Evolutionary conservation across 2,113 vertebrate species (phyloP).

Genomic region (Nannospalax galili): DNA sequence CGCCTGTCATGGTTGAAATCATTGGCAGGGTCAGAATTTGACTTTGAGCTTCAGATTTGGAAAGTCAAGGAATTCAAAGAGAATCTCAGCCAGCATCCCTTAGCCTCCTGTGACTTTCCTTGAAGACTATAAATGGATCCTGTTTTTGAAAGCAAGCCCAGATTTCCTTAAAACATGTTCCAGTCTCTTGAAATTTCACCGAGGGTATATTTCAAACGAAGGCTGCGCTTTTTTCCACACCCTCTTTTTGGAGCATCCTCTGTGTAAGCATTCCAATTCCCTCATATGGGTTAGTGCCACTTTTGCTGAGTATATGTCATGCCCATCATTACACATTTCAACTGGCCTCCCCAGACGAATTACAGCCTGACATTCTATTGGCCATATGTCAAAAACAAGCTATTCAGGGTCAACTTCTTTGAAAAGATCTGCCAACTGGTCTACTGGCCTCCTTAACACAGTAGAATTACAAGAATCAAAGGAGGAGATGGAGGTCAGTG

Average conservation of each 20-base stretch:
- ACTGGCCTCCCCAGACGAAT: conserved; percentile 68
- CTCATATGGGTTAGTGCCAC: conserved; percentile 51
- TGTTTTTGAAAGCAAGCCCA: conserved; percentile 81
- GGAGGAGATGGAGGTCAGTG: conserved; percentile 47
- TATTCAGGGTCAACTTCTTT: conserved; percentile 67
- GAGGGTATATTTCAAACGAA: conserved; percentile 72
- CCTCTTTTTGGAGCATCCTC: conserved; percentile 55
- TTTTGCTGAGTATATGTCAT: conserved; percentile 66
- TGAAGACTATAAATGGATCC: conserved; percentile 78
- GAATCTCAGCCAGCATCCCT: conserved; percentile 69
- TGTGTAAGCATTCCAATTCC: conserved; percentile 65
- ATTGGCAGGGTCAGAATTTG: conserved; percentile 70
- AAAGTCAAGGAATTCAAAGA: conserved; percentile 81
- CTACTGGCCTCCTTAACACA: conserved; percentile 70
- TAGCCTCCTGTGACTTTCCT: conserved; percentile 71
- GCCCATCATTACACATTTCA: conserved; percentile 69
- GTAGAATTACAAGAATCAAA: conserved; percentile 61
- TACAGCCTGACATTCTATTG: conserved; percentile 68
- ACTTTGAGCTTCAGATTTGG: conserved; percentile 77
- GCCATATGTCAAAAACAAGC: conserved; percentile 71
- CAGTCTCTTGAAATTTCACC: conserved; percentile 77
- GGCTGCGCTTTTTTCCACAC: conserved; percentile 72
- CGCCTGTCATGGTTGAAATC: conserved; percentile 75
- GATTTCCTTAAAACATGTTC: conserved; percentile 80
- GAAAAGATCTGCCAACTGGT: conserved; percentile 76